A percentile compares a stretch with the other conserved stretches of the same genome.
Evolutionary conservation across 2,797 vertebrate species (phyloP).

Genomic region (Hoplostethus atlanticus): DNA sequence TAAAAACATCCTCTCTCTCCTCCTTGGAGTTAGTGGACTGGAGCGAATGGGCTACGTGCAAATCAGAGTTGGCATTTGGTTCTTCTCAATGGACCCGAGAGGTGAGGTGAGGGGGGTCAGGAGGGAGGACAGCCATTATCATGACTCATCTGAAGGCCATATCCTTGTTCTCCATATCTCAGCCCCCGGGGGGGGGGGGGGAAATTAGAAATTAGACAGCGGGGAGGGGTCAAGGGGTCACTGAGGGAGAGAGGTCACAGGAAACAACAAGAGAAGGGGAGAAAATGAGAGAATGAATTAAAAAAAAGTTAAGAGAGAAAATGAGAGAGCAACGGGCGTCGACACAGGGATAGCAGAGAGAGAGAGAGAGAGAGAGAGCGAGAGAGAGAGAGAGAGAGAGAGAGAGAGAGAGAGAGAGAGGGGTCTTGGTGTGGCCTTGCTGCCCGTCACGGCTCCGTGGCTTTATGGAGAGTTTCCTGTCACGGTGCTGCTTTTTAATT

Average conservation of each 20-base stretch:
- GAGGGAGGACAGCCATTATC: slow-evolving; percentile 73
- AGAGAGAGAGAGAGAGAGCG: slow-evolving; percentile 18
- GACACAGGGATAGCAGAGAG: slow-evolving; percentile 4
- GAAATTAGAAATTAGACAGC: slow-evolving; percentile 43
- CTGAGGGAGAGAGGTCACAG: slow-evolving; percentile 24
- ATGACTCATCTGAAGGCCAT: slow-evolving; percentile 73
- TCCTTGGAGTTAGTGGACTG: slow-evolving; percentile 63
- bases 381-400: slow-evolving; percentile 37
- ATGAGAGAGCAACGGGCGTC: background rate
- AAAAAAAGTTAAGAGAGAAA: slow-evolving; percentile 6
- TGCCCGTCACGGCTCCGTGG: slow-evolving; percentile 69
- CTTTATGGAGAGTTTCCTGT: slow-evolving; percentile 80
- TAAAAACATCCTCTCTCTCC: slow-evolving; percentile 11
- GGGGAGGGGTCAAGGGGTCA: slow-evolving; percentile 47
- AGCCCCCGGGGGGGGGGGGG: slow-evolving; percentile 30
- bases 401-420: slow-evolving; percentile 7
- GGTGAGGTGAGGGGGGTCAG: slow-evolving; percentile 72
- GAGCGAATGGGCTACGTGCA: slow-evolving; percentile 72
- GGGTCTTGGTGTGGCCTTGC: slow-evolving; percentile 52
- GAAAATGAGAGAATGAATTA: slow-evolving; percentile 26
- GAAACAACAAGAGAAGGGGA: slow-evolving; percentile 19
- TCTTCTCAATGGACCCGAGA: slow-evolving; percentile 56
- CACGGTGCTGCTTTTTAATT: slow-evolving; percentile 83
- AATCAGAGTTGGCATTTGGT: slow-evolving; percentile 77
- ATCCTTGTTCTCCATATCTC: slow-evolving; percentile 46